These are phyloP conservation scores for Luperina testacea DNA, from an alignment of 2,888 invertebrate species.

Conservation along the genomic window DNA sequence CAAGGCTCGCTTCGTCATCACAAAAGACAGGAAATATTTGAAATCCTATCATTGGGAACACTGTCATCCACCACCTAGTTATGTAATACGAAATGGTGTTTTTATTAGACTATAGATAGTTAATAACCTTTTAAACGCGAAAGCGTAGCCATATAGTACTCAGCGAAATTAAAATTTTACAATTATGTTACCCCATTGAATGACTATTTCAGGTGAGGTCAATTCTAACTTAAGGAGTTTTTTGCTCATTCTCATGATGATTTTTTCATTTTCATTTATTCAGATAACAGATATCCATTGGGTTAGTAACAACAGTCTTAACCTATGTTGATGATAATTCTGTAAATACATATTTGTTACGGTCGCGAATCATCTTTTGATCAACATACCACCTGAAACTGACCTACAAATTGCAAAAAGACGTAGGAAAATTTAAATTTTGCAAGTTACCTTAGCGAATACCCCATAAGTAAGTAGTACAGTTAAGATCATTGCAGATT, in stretches of 20 bases:
- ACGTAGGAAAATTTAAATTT: background rate
- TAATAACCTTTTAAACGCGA: background rate
- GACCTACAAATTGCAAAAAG: too few relatives aligned
- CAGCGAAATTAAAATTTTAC: too few relatives aligned
- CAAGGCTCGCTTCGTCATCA: conserved; percentile 36
- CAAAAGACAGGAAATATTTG: conserved; percentile 11
- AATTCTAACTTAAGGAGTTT: background rate
- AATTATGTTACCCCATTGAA: too few relatives aligned
- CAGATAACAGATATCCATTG: too few relatives aligned
- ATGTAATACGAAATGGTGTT: conserved; percentile 19
- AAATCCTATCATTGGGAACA: conserved; percentile 6
- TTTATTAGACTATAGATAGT: conserved; percentile 11
- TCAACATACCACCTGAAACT: too few relatives aligned
- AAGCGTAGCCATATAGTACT: background rate
- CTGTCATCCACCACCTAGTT: conserved; percentile 1
- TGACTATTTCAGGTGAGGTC: background rate
- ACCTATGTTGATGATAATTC: too few relatives aligned
- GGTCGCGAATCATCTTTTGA: too few relatives aligned
- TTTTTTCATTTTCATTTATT: too few relatives aligned
- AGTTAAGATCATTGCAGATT: background rate
- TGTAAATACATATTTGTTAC: too few relatives aligned
- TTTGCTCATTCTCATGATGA: too few relatives aligned
- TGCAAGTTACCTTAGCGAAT: too few relatives aligned
- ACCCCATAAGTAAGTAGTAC: background rate
- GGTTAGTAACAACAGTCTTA: too few relatives aligned